Evolutionary conservation across 2,113 vertebrate species (phyloP).

Genomic region (Sphaerodactylus townsendi): DNA sequence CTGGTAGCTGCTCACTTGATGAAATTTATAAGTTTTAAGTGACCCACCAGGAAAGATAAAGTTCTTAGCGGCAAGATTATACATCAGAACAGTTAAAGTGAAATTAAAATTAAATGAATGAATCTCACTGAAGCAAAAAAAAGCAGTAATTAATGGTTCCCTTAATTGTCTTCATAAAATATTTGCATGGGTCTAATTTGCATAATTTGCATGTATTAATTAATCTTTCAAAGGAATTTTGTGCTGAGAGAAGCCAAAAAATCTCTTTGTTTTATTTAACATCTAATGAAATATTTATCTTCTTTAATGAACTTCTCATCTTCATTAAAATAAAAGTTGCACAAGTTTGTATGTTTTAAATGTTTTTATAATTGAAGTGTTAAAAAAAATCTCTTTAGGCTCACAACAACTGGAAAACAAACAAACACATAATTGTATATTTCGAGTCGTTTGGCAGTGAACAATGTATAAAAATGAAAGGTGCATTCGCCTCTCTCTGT

Average conservation of each 20-base stretch:
- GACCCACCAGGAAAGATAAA: conserved; percentile 96
- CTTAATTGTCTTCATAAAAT: conserved; percentile 99
- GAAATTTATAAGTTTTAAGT: conserved; percentile 94
- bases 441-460: conserved; percentile 67
- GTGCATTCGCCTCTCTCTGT: conserved; percentile 19
- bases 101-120: conserved; percentile 99
- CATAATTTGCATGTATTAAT: conserved; percentile 99
- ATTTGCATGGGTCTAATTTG: conserved; percentile 99
- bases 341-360: conserved; percentile 92
- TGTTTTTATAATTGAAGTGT: conserved; percentile 84
- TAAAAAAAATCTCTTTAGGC: conserved; percentile 76
- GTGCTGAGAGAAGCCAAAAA: conserved; percentile 99
- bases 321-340: conserved; percentile 99
- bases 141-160: conserved; percentile 99
- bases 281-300: conserved; percentile 99
- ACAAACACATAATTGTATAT: conserved; percentile 74
- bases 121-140: conserved; percentile 99
- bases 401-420: conserved; percentile 75
- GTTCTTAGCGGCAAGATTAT: conserved; percentile 98
- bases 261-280: conserved; percentile 99
- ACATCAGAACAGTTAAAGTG: conserved; percentile 99
- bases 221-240: conserved; percentile 99
- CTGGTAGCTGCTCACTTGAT: conserved; percentile 85
- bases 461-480: conserved; percentile 55
- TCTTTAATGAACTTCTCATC: conserved; percentile 99